Base-by-base conservation (phyloP, 2,888 invertebrate species). In the Saturnia japonica region DNA sequence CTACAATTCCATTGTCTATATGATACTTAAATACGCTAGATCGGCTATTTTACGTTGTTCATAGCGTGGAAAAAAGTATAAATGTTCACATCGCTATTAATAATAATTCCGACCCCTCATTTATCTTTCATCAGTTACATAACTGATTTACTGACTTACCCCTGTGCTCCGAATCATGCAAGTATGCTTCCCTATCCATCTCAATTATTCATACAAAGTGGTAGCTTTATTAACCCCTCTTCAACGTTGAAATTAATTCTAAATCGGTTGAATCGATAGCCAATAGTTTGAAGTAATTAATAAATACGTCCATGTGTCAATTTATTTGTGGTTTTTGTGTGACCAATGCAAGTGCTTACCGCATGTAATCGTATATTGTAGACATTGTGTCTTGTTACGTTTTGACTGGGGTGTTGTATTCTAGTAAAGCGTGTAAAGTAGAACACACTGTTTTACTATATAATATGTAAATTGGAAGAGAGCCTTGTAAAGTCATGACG, bases 241-340 rank as follows among this genome's bases (percentile, higher is more conserved):
- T 28, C 3, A 28, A 3, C 25, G 28, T 22, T 9, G 16, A 47
- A 47, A 47, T 3, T 47, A 47, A 34, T 62, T 62, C 40, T 40
- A 7, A n/a, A 40, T 64, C 40, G 19, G 0, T 40, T n/a, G 16
- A 28, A 40, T 40, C 40, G n/a, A 64, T 9, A 64, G 40, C n/a
- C 16, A n/a, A n/a, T n/a, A 0, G 1, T 28, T 60, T 60, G 12
- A 51, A 51, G 7, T 51, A 51, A 57, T 22, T 57, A n/a, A 64
- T 64, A 19, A 64, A n/a, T 40, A 64, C 16, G 40, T 11, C 40
- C 40, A 11, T 40, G 12, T 64, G 19, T 40, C 64, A 2, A 22
- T 40, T 34, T n/a, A 64, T 40, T 40, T 64, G 64, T 64, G 64
- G 64, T 64, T 64, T 64, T 40, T 7, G 40, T 64, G n/a, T 40